Conservation (phyloP, 2,113 vertebrate species). For the Xiphias gladius region DNA sequence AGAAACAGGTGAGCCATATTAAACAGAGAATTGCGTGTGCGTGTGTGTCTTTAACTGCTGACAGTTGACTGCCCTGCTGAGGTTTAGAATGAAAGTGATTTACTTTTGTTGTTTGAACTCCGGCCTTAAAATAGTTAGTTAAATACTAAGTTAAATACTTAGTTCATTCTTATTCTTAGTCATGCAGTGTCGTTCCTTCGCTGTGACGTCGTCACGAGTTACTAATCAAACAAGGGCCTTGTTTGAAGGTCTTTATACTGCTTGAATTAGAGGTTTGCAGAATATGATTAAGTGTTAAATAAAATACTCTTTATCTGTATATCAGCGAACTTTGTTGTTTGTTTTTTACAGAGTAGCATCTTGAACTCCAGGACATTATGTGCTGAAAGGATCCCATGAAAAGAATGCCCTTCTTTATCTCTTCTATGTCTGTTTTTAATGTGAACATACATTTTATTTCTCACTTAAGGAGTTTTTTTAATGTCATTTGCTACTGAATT, state of each 20-base stretch:
- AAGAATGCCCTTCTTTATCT: background rate
- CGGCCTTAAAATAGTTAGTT: too few species aligned
- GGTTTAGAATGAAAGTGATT: too few species aligned
- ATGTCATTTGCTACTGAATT: conserved; percentile 1
- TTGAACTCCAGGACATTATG: conserved; percentile 86
- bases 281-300: background rate
- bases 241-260: background rate
- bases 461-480: background rate
- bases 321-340: conserved; percentile 3
- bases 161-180: background rate
- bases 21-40: background rate
- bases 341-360: conserved; percentile 83
- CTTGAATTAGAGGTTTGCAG: background rate
- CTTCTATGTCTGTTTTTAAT: background rate
- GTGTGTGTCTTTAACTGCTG: too few species aligned
- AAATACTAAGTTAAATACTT: too few species aligned
- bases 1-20: conserved; percentile 85
- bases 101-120: background rate
- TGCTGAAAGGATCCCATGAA: conserved; percentile 92
- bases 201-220: background rate
- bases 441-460: background rate
- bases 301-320: background rate
- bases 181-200: background rate
- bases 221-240: background rate
- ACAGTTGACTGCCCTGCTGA: too few species aligned